Evolutionary conservation across 2,888 invertebrate genomes (phyloP).

Genomic region (Brassicogethes aeneus): DNA sequence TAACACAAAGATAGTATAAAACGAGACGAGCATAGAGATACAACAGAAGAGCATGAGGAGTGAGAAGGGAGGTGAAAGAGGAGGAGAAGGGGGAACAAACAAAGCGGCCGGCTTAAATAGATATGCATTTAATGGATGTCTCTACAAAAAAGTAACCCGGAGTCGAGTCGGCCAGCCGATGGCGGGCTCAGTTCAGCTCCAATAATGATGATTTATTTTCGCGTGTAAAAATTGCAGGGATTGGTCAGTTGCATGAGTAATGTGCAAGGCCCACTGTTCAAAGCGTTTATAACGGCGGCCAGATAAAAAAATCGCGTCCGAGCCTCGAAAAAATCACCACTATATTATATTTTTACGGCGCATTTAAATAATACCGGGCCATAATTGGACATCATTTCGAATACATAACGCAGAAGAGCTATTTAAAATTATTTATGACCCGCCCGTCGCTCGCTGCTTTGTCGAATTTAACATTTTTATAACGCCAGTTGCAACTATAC

Average conservation of each 20-base stretch:
- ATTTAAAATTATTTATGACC: constrained; percentile 15
- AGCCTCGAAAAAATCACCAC: constrained; percentile 31
- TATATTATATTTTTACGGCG: constrained; percentile 39
- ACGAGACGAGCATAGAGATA: too few relatives aligned
- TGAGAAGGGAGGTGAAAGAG: too few relatives aligned
- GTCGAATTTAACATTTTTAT: constrained; percentile 1
- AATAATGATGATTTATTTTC: constrained; percentile 53
- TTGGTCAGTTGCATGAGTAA: constrained; percentile 43
- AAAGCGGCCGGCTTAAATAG: constrained; percentile 34
- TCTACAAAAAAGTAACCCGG: constrained; percentile 25
- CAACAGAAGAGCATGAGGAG: too few relatives aligned
- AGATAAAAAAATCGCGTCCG: constrained; percentile 32
- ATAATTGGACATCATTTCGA: constrained; percentile 28
- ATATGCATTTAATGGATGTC: constrained; percentile 30
- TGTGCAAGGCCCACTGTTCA: constrained; percentile 40
- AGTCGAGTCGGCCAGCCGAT: constrained; percentile 13
- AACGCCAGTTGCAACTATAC: not conserved
- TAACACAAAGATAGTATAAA: too few relatives aligned
- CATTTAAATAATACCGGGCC: constrained; percentile 28
- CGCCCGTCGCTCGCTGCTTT: not conserved
- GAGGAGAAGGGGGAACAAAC: too few relatives aligned
- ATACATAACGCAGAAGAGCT: constrained; percentile 15
- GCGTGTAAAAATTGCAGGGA: constrained; percentile 46
- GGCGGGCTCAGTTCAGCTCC: constrained; percentile 24
- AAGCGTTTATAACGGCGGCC: constrained; percentile 32